Percentiles rank a stretch among this genome's conserved stretches.
Conservation (phyloP, 1,140 invertebrate species). For the Eciton burchellii region DNA sequence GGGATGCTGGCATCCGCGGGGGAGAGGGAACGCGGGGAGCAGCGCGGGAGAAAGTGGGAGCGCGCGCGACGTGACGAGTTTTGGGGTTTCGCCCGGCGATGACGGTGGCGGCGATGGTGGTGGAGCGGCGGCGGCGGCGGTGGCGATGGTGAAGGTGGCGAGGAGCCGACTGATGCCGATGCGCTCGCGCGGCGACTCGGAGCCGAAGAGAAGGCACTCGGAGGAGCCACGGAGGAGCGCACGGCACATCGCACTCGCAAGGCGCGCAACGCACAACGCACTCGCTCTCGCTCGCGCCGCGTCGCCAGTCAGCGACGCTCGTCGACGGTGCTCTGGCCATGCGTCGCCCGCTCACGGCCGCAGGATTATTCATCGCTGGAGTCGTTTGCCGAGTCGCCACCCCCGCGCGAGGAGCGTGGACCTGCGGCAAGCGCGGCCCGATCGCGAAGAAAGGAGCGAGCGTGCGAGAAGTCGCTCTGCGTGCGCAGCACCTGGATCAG, state of each 20-base stretch:
- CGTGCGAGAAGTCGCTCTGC: not conserved
- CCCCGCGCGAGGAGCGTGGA: not conserved
- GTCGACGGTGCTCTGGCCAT: slow-evolving; percentile 69
- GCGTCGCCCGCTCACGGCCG: slow-evolving; percentile 63
- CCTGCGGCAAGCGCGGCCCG: slow-evolving; percentile 16
- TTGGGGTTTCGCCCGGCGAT: slow-evolving; percentile 68
- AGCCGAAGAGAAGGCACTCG: slow-evolving; percentile 26
- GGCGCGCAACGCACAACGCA: slow-evolving; percentile 55
- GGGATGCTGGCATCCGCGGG: slow-evolving; percentile 56
- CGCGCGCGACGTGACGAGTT: slow-evolving; percentile 71
- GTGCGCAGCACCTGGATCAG: not conserved
- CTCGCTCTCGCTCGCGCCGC: slow-evolving; percentile 42
- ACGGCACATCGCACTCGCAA: slow-evolving; percentile 61
- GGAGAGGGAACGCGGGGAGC: not conserved
- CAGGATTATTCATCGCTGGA: slow-evolving; percentile 50
- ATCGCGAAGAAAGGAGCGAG: not conserved
- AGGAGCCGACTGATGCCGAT: slow-evolving; percentile 53
- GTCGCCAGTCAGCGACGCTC: slow-evolving; percentile 66
- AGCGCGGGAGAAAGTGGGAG: slow-evolving; percentile 66
- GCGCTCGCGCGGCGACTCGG: slow-evolving; percentile 45
- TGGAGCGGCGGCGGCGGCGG: slow-evolving; percentile 6
- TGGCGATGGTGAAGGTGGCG: slow-evolving; percentile 64
- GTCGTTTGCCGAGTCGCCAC: slow-evolving; percentile 3
- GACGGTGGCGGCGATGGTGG: slow-evolving; percentile 49
- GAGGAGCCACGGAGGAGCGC: too few relatives aligned